Percentiles rank a stretch among this genome's conserved stretches.
Conservation (phyloP, 2,797 vertebrate species). For the Caiman crocodilus region DNA sequence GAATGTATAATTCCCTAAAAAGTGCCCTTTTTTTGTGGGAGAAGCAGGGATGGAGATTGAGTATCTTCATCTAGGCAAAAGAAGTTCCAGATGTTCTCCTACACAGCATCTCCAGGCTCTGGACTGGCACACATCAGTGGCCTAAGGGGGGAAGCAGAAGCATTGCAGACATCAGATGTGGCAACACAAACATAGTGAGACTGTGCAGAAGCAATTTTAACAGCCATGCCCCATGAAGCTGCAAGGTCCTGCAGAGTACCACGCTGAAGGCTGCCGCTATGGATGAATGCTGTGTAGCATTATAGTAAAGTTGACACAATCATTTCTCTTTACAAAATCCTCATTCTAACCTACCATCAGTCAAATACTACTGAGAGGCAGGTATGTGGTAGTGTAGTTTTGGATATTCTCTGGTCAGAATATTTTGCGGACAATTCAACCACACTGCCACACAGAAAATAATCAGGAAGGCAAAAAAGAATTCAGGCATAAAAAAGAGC, state of each 20-base stretch:
- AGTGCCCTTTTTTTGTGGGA: not conserved
- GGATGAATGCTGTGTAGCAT: not conserved
- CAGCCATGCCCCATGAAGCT: not conserved
- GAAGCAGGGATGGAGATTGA: not conserved
- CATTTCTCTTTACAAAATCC: not conserved
- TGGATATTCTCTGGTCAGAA: not conserved
- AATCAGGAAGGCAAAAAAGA: not conserved
- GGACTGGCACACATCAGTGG: not conserved
- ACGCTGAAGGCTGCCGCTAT: not conserved
- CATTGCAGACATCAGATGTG: not conserved
- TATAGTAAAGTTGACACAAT: not conserved
- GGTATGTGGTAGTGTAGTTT: slow-evolving; percentile 6
- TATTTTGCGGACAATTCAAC: not conserved
- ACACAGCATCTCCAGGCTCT: not conserved
- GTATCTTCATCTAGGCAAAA: not conserved
- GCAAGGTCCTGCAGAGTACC: not conserved
- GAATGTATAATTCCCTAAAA: not conserved
- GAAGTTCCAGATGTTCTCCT: not conserved
- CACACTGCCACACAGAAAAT: not conserved
- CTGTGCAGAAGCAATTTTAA: not conserved
- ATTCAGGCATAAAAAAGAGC: fast-evolving
- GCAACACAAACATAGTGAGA: not conserved
- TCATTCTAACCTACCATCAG: not conserved
- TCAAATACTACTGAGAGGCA: not conserved
- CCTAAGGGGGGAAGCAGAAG: not conserved